phyloP scores from a whole-genome alignment of 2,113 vertebrate genomes.

The Glaucidium brasilianum region DNA sequence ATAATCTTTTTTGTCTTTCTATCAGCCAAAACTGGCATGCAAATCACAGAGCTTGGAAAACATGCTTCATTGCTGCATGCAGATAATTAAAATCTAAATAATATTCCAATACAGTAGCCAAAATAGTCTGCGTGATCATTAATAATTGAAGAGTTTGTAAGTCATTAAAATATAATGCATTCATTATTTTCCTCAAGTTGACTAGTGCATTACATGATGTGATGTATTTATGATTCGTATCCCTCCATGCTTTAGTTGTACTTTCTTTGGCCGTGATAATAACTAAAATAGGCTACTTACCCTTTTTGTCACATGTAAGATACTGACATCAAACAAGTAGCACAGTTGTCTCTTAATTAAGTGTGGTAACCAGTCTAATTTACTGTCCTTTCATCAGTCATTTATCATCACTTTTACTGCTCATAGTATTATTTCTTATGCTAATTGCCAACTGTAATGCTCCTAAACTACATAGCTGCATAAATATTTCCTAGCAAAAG shows the following conservation, averaged over 20 bases:
- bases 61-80: not conserved
- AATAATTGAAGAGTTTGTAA: slow-evolving; percentile 66
- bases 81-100: slow-evolving; percentile 64
- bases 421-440: slow-evolving; percentile 30
- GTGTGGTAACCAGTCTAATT: slow-evolving; percentile 57
- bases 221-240: not conserved
- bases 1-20: not conserved
- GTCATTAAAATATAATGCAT: slow-evolving; percentile 66
- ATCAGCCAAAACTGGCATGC: not conserved
- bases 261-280: not conserved
- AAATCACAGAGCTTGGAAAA: not conserved
- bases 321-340: slow-evolving; percentile 32
- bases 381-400: slow-evolving; percentile 45
- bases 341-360: slow-evolving; percentile 53
- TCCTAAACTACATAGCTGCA: slow-evolving; percentile 22
- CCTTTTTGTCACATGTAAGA: slow-evolving; percentile 35
- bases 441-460: slow-evolving; percentile 44
- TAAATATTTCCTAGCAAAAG: slow-evolving; percentile 47
- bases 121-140: slow-evolving; percentile 52
- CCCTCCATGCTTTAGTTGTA: slow-evolving; percentile 3
- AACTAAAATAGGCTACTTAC: slow-evolving; percentile 33
- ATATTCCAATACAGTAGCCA: slow-evolving; percentile 53
- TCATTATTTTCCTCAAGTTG: slow-evolving; percentile 65
- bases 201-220: slow-evolving; percentile 29
- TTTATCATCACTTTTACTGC: slow-evolving; percentile 54